Conservation (phyloP, 2,888 invertebrate species). For the Lithodes maja region DNA sequence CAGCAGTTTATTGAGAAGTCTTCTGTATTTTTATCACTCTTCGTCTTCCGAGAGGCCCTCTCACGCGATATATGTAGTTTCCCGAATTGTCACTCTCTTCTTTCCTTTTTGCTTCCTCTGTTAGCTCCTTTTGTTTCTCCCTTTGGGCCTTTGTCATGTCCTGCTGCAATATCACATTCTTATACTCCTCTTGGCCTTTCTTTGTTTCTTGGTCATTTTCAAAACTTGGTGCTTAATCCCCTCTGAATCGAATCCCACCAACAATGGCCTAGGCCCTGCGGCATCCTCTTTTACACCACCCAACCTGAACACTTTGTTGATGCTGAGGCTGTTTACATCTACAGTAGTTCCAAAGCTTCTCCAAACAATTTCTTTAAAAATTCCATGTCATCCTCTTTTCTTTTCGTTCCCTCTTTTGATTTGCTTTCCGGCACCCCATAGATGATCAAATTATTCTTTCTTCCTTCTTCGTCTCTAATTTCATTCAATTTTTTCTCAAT, state of each 20-base stretch:
- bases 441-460: not conserved
- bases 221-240: not conserved
- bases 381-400: not conserved
- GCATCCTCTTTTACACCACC: not conserved
- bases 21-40: no score
- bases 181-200: not conserved
- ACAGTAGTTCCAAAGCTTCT: not conserved
- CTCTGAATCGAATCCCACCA: no score
- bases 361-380: not conserved
- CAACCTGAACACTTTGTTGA: not conserved
- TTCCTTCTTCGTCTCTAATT: not conserved
- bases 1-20: no score
- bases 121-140: not conserved
- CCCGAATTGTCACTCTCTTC: not conserved
- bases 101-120: not conserved
- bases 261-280: no score
- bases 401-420: not conserved
- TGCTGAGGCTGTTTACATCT: not conserved
- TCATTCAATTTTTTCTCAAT: not conserved
- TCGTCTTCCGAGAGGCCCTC: not conserved
- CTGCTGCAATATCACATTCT: not conserved
- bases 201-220: not conserved
- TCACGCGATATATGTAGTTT: not conserved
- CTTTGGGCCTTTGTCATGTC: not conserved
- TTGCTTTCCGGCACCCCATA: not conserved